These are phyloP conservation scores for Pyrocephalus nanus DNA, from an alignment of 2,797 vertebrate genomes.

Conservation along the genomic window DNA sequence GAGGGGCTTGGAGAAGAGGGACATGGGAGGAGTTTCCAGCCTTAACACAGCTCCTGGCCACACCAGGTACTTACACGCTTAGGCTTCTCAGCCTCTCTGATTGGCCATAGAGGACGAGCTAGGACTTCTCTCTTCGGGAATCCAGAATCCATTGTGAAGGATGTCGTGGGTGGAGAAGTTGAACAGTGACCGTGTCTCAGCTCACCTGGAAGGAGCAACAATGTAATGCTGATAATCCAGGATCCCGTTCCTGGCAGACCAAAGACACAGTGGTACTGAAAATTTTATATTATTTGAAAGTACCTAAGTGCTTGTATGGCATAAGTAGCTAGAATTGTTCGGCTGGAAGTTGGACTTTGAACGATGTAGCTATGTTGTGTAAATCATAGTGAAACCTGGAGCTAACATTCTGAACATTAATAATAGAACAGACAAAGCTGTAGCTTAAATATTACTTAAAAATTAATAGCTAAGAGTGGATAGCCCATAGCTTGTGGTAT, in stretches of 20 bases:
- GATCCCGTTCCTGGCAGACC: not conserved
- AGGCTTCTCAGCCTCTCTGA: constrained; percentile 57
- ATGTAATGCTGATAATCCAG: not conserved
- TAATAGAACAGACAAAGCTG: not conserved
- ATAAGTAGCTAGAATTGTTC: not conserved
- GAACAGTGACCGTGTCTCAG: constrained; percentile 61
- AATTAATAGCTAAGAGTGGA: not conserved
- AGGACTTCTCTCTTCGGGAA: constrained; percentile 66
- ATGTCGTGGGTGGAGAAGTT: not conserved
- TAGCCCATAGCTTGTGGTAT: too few species aligned
- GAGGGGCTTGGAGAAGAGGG: not conserved
- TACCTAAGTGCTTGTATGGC: not conserved
- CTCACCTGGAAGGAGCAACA: constrained; percentile 27
- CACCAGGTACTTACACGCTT: constrained; percentile 7
- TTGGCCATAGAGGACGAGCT: constrained; percentile 60
- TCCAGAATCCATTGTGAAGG: constrained; percentile 45
- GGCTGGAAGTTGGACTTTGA: not conserved
- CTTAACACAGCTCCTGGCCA: not conserved
- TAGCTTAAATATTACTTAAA: not conserved
- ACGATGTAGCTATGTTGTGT: not conserved
- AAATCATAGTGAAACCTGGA: not conserved
- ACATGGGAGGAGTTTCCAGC: fast-evolving
- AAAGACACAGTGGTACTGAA: not conserved
- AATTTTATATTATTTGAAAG: not conserved
- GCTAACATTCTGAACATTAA: not conserved